Evolutionary conservation across 2,797 vertebrate species (phyloP).

Genomic region (Pangasius sanitwongsei): DNA sequence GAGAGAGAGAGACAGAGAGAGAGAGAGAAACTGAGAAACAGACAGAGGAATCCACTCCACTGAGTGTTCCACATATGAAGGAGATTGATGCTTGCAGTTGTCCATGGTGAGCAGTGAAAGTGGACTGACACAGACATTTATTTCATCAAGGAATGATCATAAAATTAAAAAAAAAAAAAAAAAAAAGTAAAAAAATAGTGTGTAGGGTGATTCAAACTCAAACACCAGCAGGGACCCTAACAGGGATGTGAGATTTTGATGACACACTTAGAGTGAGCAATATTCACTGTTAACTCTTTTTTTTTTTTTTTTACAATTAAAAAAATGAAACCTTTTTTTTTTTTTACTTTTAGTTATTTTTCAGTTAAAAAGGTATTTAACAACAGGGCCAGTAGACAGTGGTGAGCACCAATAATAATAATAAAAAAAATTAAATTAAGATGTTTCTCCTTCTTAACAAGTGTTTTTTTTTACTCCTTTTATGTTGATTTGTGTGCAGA

Average conservation of each 20-base stretch:
- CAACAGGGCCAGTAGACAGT: neutral
- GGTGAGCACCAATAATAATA: neutral
- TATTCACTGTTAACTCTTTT: neutral
- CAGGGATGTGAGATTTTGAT: neutral
- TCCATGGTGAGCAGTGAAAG: slow-evolving; percentile 39
- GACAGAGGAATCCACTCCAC: slow-evolving; percentile 32
- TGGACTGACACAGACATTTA: slow-evolving; percentile 5
- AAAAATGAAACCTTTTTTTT: neutral
- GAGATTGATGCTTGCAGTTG: slow-evolving; percentile 26
- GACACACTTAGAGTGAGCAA: neutral
- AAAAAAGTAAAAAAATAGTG: neutral
- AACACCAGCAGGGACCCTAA: neutral
- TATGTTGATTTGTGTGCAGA: neutral
- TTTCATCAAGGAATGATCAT: neutral
- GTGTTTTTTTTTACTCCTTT: neutral
- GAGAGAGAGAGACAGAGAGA: neutral
- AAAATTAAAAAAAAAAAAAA: neutral
- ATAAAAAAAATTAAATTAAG: too few species aligned
- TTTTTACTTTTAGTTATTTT: neutral
- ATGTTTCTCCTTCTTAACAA: neutral
- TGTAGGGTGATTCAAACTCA: slow-evolving; percentile 18
- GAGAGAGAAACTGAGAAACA: neutral
- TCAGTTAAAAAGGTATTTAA: neutral
- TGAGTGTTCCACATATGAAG: slow-evolving; percentile 40
- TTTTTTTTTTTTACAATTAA: neutral